These are phyloP conservation scores for Eupsittula cactorum DNA, from an alignment of 2,113 vertebrate species.

Conservation along the genomic window DNA sequence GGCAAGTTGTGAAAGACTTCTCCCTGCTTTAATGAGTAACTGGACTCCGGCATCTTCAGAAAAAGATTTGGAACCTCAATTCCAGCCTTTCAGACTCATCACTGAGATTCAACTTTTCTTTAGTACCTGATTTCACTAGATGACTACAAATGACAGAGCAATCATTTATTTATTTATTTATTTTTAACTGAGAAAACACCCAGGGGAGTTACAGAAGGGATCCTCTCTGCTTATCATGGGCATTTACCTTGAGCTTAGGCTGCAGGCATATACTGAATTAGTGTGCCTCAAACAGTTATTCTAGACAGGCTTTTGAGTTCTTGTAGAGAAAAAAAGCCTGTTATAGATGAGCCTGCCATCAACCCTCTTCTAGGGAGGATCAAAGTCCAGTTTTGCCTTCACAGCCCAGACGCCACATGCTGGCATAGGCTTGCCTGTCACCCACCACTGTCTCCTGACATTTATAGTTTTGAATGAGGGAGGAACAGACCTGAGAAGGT, in stretches of 20 bases:
- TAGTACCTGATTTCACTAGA: neutral
- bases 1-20: neutral
- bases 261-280: neutral
- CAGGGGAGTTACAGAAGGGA: neutral
- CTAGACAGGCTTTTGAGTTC: neutral
- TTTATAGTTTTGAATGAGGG: accelerated
- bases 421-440: neutral
- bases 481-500: neutral
- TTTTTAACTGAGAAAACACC: neutral
- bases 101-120: neutral
- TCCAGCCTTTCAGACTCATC: neutral
- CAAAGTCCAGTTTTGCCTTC: neutral
- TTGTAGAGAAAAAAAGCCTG: neutral
- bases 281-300: neutral
- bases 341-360: neutral
- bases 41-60: neutral
- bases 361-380: neutral
- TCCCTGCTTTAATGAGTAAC: neutral
- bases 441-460: neutral
- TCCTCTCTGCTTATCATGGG: accelerated
- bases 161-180: neutral
- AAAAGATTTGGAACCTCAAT: neutral
- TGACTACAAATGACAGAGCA: neutral
- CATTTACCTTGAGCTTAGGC: neutral
- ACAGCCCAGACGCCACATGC: neutral